phyloP scores from a whole-genome alignment of 2,888 invertebrate genomes.

The Amblyjoppa proteus region DNA sequence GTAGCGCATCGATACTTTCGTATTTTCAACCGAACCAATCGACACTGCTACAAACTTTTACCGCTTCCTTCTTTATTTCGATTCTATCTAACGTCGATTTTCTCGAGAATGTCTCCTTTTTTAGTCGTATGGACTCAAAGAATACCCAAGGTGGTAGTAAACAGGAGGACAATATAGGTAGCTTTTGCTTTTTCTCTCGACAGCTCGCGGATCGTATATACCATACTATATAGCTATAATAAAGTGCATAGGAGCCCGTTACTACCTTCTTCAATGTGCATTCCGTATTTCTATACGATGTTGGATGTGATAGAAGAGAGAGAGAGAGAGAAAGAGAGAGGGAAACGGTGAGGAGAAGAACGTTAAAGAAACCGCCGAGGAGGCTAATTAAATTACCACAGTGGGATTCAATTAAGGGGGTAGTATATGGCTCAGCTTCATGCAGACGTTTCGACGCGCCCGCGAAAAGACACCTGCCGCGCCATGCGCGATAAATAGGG shows the following conservation, averaged over 20 bases:
- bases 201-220: not conserved
- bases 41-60: not conserved
- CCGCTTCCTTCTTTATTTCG: not conserved
- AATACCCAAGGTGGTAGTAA: slow-evolving; percentile 20
- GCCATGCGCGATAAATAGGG: slow-evolving; percentile 30
- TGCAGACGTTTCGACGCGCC: slow-evolving; percentile 17
- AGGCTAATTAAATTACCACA: slow-evolving; percentile 69
- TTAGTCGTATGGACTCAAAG: not conserved
- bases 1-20: not conserved
- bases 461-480: slow-evolving; percentile 52
- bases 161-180: not conserved
- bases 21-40: not conserved
- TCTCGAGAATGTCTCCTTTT: slow-evolving; percentile 5
- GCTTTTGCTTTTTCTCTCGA: slow-evolving; percentile 11
- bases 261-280: not conserved
- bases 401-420: slow-evolving; percentile 69
- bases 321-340: slow-evolving; percentile 4
- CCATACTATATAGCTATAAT: not conserved
- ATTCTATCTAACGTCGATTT: slow-evolving; percentile 25
- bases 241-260: not conserved
- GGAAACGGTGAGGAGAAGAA: slow-evolving; percentile 27
- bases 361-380: slow-evolving; percentile 65
- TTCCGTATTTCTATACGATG: not conserved
- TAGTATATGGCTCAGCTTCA: not conserved
- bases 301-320: not conserved